Conservation (phyloP, 2,797 vertebrate species). For the Dryobates pubescens region DNA sequence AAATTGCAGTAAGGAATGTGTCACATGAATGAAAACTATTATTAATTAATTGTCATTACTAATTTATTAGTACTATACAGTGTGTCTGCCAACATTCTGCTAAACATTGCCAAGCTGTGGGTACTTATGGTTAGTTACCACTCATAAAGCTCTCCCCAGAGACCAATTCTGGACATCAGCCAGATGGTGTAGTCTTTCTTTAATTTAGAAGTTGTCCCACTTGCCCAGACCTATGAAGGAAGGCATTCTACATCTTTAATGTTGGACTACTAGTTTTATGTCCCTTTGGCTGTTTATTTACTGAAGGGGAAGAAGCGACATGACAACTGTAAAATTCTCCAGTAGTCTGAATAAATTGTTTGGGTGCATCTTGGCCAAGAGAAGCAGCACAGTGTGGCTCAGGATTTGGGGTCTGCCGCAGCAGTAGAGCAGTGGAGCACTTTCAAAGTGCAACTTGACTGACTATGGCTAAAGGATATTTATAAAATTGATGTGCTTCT, state of each 20-base stretch:
- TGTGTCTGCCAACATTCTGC: conserved; percentile 46
- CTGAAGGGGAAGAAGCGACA: conserved; percentile 14
- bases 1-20: conserved; percentile 28
- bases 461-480: not conserved
- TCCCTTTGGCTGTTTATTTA: conserved; percentile 1
- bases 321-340: not conserved
- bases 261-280: not conserved
- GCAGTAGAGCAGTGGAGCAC: not conserved
- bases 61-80: conserved; percentile 48
- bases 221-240: not conserved
- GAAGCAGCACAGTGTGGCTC: not conserved
- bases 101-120: conserved; percentile 33
- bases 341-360: not conserved
- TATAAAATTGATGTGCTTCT: not conserved
- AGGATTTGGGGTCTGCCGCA: not conserved
- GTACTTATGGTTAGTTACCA: conserved; percentile 52
- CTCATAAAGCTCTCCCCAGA: conserved; percentile 27
- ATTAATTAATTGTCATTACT: conserved; percentile 63
- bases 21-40: conserved; percentile 32
- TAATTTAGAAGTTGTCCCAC: conserved; percentile 29
- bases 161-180: conserved; percentile 42
- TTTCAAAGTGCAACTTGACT: not conserved
- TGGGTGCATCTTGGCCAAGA: not conserved
- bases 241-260: not conserved
- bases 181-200: conserved; percentile 24